Percentiles rank a stretch among this genome's conserved stretches.
Conservation (phyloP, 2,797 vertebrate genomes). For the Brachyrhaphis roseni region DNA sequence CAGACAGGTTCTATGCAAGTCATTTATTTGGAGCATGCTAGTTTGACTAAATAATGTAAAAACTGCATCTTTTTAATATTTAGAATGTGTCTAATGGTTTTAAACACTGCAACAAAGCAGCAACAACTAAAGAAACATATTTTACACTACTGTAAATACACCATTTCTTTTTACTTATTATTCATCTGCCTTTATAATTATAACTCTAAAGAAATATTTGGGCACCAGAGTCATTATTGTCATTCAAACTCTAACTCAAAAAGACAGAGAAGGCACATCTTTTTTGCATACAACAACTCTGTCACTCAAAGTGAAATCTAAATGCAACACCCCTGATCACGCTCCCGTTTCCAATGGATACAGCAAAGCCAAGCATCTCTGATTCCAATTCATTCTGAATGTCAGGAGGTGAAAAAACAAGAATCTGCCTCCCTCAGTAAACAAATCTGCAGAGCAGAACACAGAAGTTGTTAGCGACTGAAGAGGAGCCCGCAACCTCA, state of each 20-base stretch:
- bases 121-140: not conserved
- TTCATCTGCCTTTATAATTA: not conserved
- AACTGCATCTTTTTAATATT: not conserved
- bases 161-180: not conserved
- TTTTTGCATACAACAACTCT: not conserved
- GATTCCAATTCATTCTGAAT: constrained; percentile 37
- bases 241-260: not conserved
- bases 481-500: constrained; percentile 28
- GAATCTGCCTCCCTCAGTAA: constrained; percentile 12
- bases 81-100: no score
- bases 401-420: not conserved
- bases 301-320: constrained; percentile 14
- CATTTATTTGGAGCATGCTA: not conserved
- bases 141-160: not conserved
- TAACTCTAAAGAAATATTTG: not conserved
- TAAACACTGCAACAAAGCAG: no score
- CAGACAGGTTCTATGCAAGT: not conserved
- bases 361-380: constrained; percentile 9
- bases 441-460: constrained; percentile 43
- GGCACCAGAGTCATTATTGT: not conserved
- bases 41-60: not conserved
- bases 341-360: constrained; percentile 19
- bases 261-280: not conserved
- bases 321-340: constrained; percentile 17
- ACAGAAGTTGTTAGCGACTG: constrained; percentile 31